phyloP scores from a whole-genome alignment of 2,797 vertebrate genomes.

The Craterocephalus amniculus region DNA sequence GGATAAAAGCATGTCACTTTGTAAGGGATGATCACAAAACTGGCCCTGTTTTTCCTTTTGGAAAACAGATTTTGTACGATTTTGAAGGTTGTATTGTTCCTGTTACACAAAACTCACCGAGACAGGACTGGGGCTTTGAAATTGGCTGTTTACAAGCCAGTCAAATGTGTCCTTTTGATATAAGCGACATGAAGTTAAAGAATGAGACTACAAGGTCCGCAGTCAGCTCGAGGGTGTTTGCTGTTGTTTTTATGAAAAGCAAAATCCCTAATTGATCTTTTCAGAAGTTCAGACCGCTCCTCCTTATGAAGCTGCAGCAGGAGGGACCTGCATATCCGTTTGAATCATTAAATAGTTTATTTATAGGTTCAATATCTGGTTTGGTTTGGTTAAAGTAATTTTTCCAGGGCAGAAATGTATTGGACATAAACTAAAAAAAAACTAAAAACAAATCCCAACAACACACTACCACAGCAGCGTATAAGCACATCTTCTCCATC shows the following conservation, averaged over 20 bases:
- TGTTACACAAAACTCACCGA: slow-evolving; percentile 44
- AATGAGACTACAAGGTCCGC: slow-evolving; percentile 42
- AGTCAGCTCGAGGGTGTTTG: slow-evolving; percentile 35
- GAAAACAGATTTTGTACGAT: slow-evolving; percentile 64
- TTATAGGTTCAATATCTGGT: background rate
- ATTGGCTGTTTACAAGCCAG: slow-evolving; percentile 66
- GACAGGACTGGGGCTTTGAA: slow-evolving; percentile 63
- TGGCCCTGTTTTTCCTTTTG: slow-evolving; percentile 40
- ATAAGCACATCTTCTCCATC: slow-evolving; percentile 47
- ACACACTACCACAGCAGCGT: slow-evolving; percentile 39
- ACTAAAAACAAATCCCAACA: slow-evolving; percentile 25
- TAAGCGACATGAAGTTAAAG: slow-evolving; percentile 48
- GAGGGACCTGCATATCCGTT: slow-evolving; percentile 12
- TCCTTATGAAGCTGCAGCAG: slow-evolving; percentile 19
- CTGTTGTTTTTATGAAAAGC: slow-evolving; percentile 42
- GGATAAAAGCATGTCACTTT: slow-evolving; percentile 77
- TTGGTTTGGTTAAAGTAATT: slow-evolving; percentile 16
- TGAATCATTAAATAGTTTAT: background rate
- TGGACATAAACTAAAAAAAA: slow-evolving; percentile 33
- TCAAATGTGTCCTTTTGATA: slow-evolving; percentile 64
- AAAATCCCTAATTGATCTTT: slow-evolving; percentile 35
- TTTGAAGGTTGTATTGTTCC: slow-evolving; percentile 68
- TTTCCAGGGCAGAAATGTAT: slow-evolving; percentile 31
- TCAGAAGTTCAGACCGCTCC: slow-evolving; percentile 27
- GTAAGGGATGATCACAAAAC: slow-evolving; percentile 72